Evolutionary conservation across 1,140 invertebrate species (phyloP).

Genomic region (Callitettix versicolor): DNA sequence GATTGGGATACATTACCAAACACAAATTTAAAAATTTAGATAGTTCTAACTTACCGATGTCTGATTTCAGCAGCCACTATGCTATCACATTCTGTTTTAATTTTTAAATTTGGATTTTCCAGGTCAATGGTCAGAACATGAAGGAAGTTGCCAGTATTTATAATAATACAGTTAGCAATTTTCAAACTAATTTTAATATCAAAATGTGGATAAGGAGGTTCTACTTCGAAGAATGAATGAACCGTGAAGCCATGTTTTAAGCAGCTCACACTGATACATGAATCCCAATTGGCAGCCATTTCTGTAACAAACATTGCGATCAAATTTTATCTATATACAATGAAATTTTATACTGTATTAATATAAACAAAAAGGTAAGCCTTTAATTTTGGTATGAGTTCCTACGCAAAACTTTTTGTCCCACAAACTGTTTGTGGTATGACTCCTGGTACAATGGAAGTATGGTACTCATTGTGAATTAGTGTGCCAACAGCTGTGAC

Average conservation of each 20-base stretch:
- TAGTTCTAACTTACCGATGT: slow-evolving; percentile 18
- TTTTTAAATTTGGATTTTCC: slow-evolving; percentile 30
- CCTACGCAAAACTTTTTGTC: too few species aligned
- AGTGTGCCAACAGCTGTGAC: too few species aligned
- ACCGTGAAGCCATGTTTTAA: slow-evolving; percentile 54
- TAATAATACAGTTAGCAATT: slow-evolving; percentile 48
- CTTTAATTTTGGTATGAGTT: too few species aligned
- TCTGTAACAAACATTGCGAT: slow-evolving; percentile 33
- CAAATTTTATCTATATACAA: too few species aligned
- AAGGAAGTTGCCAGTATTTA: slow-evolving; percentile 62
- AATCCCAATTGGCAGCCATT: slow-evolving; percentile 46
- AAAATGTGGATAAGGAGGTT: slow-evolving; percentile 51
- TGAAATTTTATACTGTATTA: not conserved
- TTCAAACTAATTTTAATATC: slow-evolving; percentile 48
- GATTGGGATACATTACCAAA: too few species aligned
- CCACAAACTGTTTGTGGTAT: too few species aligned
- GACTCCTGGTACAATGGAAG: too few species aligned
- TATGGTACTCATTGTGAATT: too few species aligned
- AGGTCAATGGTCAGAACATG: slow-evolving; percentile 47
- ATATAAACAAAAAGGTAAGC: too few species aligned
- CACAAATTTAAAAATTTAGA: too few species aligned
- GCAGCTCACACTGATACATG: slow-evolving; percentile 45
- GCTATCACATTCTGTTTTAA: slow-evolving; percentile 4
- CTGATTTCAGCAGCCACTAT: slow-evolving; percentile 12
- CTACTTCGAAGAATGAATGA: slow-evolving; percentile 55